Percentiles rank a stretch among this genome's conserved stretches.
Conservation (phyloP, 2,888 invertebrate genomes). For the Diarsia mendica region DNA sequence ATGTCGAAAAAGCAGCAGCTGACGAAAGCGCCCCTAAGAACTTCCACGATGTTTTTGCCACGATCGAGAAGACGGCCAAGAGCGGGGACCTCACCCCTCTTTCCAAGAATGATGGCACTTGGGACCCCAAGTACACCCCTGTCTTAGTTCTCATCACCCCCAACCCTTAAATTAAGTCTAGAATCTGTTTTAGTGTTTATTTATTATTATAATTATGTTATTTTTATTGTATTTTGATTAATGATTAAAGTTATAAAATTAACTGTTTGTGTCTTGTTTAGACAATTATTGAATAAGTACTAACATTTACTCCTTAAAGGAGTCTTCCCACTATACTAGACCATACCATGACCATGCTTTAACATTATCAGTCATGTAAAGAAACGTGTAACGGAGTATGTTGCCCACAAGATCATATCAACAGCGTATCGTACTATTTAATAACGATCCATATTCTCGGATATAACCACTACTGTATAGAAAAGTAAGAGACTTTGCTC, state of each 20-base stretch:
- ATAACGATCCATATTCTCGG: too few species aligned
- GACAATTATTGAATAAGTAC: neutral
- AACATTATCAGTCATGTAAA: too few species aligned
- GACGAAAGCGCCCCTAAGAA: constrained; percentile 75
- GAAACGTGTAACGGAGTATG: too few species aligned
- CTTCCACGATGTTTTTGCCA: constrained; percentile 78
- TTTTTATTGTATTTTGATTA: constrained; percentile 45
- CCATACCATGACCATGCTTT: too few species aligned
- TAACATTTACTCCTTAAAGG: neutral
- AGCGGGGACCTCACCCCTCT: constrained; percentile 81
- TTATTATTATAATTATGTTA: constrained; percentile 47
- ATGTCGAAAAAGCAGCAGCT: constrained; percentile 76
- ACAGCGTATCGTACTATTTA: too few species aligned
- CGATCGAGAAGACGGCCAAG: constrained; percentile 79
- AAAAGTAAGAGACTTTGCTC: too few species aligned
- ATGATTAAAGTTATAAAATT: constrained; percentile 51
- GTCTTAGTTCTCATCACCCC: constrained; percentile 81
- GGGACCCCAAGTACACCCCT: constrained; percentile 82
- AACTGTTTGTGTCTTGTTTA: neutral
- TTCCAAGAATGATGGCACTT: constrained; percentile 77
- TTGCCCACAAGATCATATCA: too few species aligned
- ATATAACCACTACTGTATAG: too few species aligned
- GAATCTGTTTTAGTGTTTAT: constrained; percentile 60
- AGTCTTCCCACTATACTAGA: neutral
- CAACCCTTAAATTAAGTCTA: constrained; percentile 68